A percentile compares a stretch with the other conserved stretches of the same genome.
phyloP scores from a whole-genome alignment of 2,797 vertebrate genomes.

The Potorous gilbertii region DNA sequence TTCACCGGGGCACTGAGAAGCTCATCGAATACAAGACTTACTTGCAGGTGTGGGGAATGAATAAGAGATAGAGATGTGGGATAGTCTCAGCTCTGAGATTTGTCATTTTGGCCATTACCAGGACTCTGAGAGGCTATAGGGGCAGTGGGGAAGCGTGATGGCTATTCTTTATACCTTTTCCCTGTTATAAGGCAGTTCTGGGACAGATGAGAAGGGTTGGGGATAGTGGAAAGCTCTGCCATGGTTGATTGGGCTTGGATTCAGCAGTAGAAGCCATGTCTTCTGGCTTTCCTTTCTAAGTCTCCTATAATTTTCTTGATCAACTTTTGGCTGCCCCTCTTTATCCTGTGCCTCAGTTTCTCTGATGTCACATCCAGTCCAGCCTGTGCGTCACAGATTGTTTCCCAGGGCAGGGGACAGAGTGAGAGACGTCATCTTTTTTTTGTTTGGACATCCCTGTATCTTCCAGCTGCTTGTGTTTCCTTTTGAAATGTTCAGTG shows the following conservation, averaged over 20 bases:
- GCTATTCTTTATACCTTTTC: background rate
- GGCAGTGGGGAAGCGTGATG: background rate
- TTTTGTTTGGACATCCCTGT: conserved; percentile 28
- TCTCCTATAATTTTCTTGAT: background rate
- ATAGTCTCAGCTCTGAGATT: background rate
- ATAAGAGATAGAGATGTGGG: background rate
- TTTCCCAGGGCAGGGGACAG: conserved; percentile 39
- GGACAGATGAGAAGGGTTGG: background rate
- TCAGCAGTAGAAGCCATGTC: background rate
- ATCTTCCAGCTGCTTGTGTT: conserved; percentile 52
- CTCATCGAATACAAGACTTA: conserved; percentile 98
- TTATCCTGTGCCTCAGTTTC: conserved; percentile 63
- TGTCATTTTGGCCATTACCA: background rate
- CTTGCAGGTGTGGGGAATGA: conserved; percentile 88
- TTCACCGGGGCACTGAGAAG: conserved; percentile 96
- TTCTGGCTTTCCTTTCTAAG: background rate
- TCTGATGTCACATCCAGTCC: background rate
- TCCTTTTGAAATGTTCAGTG: conserved; percentile 67
- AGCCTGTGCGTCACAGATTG: conserved; percentile 42
- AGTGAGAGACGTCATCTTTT: conserved; percentile 55
- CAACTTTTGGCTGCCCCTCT: conserved; percentile 25
- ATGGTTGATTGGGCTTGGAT: conserved; percentile 10
- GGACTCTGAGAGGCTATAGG: background rate
- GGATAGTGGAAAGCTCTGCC: background rate
- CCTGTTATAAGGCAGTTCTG: background rate